Evolutionary conservation across 2,888 invertebrate species (phyloP), one percentile per base, ranked within the genome.

Genomic region (Drosophila niveifrons): DNA sequence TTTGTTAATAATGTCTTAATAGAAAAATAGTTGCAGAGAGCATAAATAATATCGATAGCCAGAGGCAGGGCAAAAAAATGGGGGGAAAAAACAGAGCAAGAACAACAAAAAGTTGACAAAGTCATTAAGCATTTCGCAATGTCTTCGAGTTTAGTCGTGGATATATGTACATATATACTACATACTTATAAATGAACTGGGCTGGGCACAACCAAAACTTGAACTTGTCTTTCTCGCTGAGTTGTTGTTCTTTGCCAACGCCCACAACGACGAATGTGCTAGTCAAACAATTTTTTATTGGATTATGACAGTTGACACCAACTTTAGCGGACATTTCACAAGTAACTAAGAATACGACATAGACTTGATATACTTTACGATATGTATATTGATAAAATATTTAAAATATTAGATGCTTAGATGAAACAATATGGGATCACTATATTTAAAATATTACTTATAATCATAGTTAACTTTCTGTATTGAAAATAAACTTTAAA

Each of bases 1-100:
- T 74, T 74, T 75, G 71, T 74, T 77, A 75, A 89, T 85, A 85
- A 85, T 75, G 88, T 85, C 88, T 89, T 82, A 80, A 85, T 86
- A 84, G 71, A 65, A 72, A 74, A 55, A 65, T 66, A 50, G 68
- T 63, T 58, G 68, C 74, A 51, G 65, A 75, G 77, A 65, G 66
- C 15, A 29, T 31, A n/a, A 61, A 55, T 46, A 63, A 55, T 34
- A 62, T 23, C 36, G 13, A 11, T 58, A 41, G 50, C 56, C 34
- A n/a, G 29, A 39, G 44, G 39, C 44, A 50, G 9, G 8, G 29
- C 31, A 10, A 31, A n/a, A 11, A 3, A 47, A 31, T 1, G 6
- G 6, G 6, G 6, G 6, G 6, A 31, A n/a, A 18, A 55, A 63
- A 31, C 44, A 29, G 28, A 43, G 55, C 66, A 57, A 29, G 17